phyloP scores from a whole-genome alignment of 2,888 invertebrate species.

The Megastigmus dorsalis region DNA sequence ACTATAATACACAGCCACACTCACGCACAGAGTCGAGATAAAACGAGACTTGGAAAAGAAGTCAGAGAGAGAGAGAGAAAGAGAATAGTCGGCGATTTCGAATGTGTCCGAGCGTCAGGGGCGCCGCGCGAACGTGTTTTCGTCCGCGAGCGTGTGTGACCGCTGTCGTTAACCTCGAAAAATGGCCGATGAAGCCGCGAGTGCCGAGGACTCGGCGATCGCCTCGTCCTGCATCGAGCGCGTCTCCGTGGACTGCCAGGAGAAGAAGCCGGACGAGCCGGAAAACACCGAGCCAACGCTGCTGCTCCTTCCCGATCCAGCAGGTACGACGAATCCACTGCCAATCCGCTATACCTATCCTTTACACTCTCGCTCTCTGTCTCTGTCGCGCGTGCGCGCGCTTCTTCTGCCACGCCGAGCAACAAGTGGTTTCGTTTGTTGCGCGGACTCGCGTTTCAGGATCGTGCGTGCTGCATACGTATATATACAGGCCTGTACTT shows the following conservation, averaged over 20 bases:
- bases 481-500: no score
- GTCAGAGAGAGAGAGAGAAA: slow-evolving; percentile 34
- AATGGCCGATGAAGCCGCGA: slow-evolving; percentile 31
- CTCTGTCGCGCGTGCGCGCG: background rate
- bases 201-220: background rate
- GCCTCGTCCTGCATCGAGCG: background rate
- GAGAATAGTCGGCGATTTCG: slow-evolving; percentile 37
- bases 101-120: slow-evolving; percentile 51
- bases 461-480: no score
- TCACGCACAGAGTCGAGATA: no score
- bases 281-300: background rate
- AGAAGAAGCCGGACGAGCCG: slow-evolving; percentile 4
- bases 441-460: background rate
- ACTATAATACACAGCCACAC: no score
- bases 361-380: background rate
- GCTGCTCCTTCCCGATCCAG: slow-evolving; percentile 4
- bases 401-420: background rate
- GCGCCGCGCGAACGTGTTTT: slow-evolving; percentile 40
- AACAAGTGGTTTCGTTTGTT: slow-evolving; percentile 14
- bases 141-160: background rate
- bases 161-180: slow-evolving; percentile 39
- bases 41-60: no score
- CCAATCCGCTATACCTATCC: no score
- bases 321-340: slow-evolving; percentile 29
- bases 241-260: slow-evolving; percentile 3